These are phyloP conservation scores for Alosa alosa DNA, from an alignment of 2,113 vertebrate species.

Conservation along the genomic window DNA sequence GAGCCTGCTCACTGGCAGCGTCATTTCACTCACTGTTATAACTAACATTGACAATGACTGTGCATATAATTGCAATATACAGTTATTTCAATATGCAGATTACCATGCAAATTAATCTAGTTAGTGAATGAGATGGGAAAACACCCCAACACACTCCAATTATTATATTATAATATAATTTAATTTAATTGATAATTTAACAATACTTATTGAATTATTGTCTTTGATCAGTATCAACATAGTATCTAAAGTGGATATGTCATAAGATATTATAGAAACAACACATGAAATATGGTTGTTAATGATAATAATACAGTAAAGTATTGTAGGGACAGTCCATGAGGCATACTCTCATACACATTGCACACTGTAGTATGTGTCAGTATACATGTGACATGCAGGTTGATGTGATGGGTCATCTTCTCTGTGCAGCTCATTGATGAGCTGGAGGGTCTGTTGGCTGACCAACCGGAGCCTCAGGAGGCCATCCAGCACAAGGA, in stretches of 20 bases:
- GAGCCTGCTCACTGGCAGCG: no score
- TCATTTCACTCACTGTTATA: no score
- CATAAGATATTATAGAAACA: background rate
- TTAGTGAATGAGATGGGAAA: background rate
- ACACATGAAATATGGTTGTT: background rate
- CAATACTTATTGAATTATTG: background rate
- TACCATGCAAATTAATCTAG: background rate
- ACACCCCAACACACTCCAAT: background rate
- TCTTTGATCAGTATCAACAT: background rate
- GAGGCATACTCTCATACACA: background rate
- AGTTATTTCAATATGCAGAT: no score
- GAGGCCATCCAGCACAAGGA: constrained; percentile 64
- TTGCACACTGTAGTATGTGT: background rate
- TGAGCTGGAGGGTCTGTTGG: constrained; percentile 75
- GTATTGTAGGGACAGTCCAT: background rate
- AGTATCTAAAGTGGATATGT: background rate
- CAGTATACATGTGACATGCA: background rate
- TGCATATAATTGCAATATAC: no score
- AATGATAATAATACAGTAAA: background rate
- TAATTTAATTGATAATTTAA: no score
- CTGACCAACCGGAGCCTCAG: constrained; percentile 59
- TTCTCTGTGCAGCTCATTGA: constrained; percentile 74
- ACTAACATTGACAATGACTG: no score
- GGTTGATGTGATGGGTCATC: background rate
- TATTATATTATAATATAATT: no score